A percentile compares a stretch with the other conserved stretches of the same genome.
These are phyloP conservation scores for Gymnobelideus leadbeateri DNA, from an alignment of 2,113 vertebrate species.

Conservation along the genomic window DNA sequence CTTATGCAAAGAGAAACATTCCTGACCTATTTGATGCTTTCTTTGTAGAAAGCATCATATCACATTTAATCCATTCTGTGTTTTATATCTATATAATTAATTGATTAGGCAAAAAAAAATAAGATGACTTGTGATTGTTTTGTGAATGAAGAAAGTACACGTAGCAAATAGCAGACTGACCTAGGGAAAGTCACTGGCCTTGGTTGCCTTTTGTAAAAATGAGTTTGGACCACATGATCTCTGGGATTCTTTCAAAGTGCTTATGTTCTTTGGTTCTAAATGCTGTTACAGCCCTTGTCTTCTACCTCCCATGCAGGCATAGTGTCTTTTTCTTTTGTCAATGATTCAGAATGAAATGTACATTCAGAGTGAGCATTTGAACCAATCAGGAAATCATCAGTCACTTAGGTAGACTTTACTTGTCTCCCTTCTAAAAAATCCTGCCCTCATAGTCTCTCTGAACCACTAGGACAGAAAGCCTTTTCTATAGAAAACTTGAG, in stretches of 20 bases:
- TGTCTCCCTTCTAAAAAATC: background rate
- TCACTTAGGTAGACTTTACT: background rate
- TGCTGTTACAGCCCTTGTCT: background rate
- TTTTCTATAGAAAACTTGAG: background rate
- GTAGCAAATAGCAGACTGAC: too few species aligned
- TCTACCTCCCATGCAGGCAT: background rate
- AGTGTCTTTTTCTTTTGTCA: constrained; percentile 36
- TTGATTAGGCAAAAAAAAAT: too few species aligned
- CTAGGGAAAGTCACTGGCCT: too few species aligned
- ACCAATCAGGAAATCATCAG: background rate
- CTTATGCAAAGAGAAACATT: too few species aligned
- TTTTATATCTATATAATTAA: too few species aligned
- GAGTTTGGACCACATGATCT: background rate
- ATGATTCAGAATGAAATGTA: background rate
- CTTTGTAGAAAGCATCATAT: too few species aligned
- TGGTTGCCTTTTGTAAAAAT: too few species aligned
- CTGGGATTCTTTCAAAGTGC: background rate
- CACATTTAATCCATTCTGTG: too few species aligned
- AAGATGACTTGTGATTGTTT: too few species aligned
- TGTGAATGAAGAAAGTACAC: too few species aligned
- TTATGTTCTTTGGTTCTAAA: background rate
- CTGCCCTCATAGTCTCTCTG: constrained; percentile 3
- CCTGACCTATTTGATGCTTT: too few species aligned
- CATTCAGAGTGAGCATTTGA: constrained; percentile 8
- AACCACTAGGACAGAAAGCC: background rate